These are phyloP conservation scores for Lasioglossum leucozonium DNA, from an alignment of 2,888 invertebrate genomes.

Conservation along the genomic window DNA sequence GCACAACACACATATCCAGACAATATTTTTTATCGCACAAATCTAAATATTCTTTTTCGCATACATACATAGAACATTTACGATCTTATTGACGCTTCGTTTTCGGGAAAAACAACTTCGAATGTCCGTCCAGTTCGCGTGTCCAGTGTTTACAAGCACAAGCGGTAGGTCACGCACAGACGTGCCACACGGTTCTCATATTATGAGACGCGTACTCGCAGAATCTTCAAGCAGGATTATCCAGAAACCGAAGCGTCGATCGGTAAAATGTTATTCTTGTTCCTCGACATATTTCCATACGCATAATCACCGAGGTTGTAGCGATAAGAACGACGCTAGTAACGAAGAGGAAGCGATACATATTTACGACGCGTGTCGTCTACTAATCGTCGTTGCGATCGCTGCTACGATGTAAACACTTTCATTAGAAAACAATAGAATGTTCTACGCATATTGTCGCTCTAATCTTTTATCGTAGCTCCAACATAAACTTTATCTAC, in stretches of 20 bases:
- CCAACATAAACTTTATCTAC: too few relatives aligned
- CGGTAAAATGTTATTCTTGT: not conserved
- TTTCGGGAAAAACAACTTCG: too few relatives aligned
- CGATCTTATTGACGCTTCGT: too few relatives aligned
- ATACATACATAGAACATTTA: too few relatives aligned
- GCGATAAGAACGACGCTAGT: not conserved
- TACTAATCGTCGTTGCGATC: not conserved
- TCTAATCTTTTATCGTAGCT: too few relatives aligned
- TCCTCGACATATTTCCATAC: not conserved
- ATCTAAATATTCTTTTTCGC: not conserved
- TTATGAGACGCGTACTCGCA: not conserved
- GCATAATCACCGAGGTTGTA: not conserved
- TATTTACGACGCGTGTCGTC: not conserved
- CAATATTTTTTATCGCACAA: not conserved
- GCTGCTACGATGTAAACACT: not conserved
- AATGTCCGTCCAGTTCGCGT: too few relatives aligned
- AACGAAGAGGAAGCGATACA: not conserved
- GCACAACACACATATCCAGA: too few relatives aligned
- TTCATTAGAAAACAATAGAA: not conserved
- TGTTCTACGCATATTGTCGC: not conserved
- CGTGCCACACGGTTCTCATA: not conserved
- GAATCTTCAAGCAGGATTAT: not conserved
- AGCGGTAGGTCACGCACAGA: not conserved
- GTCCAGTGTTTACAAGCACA: too few relatives aligned
- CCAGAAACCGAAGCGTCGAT: not conserved